Evolutionary conservation across 2,113 vertebrate genomes (phyloP).

Genomic region (Alethe diademata): DNA sequence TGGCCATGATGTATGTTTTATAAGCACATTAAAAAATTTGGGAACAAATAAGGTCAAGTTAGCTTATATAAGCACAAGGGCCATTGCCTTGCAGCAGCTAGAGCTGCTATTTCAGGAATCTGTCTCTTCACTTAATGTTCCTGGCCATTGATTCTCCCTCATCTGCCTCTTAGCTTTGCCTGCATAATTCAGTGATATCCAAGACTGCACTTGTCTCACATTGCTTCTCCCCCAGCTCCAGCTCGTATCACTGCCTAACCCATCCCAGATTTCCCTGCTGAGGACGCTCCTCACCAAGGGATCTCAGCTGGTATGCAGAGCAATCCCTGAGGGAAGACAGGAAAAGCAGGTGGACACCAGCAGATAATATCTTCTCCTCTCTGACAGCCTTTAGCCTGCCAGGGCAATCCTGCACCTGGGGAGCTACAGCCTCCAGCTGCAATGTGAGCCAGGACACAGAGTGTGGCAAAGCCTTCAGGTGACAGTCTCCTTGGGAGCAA

Average conservation of each 20-base stretch:
- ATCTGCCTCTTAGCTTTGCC: background rate
- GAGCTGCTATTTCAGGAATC: constrained; percentile 51
- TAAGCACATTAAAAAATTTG: background rate
- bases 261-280: background rate
- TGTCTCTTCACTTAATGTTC: constrained; percentile 35
- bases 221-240: background rate
- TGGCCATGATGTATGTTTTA: background rate
- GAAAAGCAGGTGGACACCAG: background rate
- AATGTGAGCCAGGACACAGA: background rate
- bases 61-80: constrained; percentile 44
- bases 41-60: constrained; percentile 49
- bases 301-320: background rate
- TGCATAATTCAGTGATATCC: background rate
- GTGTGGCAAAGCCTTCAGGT: background rate
- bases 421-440: background rate
- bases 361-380: background rate
- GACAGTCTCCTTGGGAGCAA: background rate
- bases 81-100: background rate
- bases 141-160: background rate
- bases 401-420: background rate
- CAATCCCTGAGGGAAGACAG: background rate
- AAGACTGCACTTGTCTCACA: background rate
- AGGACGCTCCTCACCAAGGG: background rate
- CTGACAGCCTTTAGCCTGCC: background rate
- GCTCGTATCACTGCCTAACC: background rate